A percentile compares a stretch with the other conserved stretches of the same genome.
phyloP scores from a whole-genome alignment of 37 sponge, comb jelly and placozoan species.

The Chondrosia reniformis region DNA sequence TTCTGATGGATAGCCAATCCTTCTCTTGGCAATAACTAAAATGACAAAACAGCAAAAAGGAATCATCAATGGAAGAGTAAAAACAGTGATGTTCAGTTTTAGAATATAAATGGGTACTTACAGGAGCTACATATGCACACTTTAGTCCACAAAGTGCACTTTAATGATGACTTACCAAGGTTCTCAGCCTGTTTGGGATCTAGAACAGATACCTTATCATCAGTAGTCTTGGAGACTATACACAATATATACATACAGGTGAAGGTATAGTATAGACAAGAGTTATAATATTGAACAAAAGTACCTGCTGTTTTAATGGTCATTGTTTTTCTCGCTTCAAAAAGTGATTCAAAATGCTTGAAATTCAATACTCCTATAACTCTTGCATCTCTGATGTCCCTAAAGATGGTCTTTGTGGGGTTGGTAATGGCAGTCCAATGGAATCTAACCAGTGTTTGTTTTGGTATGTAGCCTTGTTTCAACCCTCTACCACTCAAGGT shows the following conservation, averaged over 20 bases:
- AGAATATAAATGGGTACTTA: no score
- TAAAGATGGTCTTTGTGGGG: conserved; percentile 57
- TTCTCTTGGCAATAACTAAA: conserved; percentile 77
- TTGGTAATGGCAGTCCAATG: conserved; percentile 70
- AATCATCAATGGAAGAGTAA: no score
- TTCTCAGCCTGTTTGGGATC: conserved; percentile 12
- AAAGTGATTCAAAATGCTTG: conserved; percentile 74
- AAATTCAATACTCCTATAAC: conserved; percentile 63
- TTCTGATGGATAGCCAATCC: conserved; percentile 52
- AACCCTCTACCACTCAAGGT: background rate
- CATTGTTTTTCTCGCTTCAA: conserved; percentile 48
- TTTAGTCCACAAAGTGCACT: no score
- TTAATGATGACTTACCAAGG: conserved; percentile 4
- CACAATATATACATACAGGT: background rate
- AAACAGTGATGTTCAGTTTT: no score
- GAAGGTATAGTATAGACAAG: background rate
- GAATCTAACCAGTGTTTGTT: conserved; percentile 65
- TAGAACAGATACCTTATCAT: background rate
- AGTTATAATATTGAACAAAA: background rate
- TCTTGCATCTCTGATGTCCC: conserved; percentile 60
- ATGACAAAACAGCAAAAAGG: no score
- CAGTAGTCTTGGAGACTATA: background rate
- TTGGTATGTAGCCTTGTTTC: conserved; percentile 33
- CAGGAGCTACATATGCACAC: no score
- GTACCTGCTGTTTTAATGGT: conserved; percentile 3